Evolutionary conservation across 2,797 vertebrate genomes (phyloP).

Genomic region (Pangasius krempfi): DNA sequence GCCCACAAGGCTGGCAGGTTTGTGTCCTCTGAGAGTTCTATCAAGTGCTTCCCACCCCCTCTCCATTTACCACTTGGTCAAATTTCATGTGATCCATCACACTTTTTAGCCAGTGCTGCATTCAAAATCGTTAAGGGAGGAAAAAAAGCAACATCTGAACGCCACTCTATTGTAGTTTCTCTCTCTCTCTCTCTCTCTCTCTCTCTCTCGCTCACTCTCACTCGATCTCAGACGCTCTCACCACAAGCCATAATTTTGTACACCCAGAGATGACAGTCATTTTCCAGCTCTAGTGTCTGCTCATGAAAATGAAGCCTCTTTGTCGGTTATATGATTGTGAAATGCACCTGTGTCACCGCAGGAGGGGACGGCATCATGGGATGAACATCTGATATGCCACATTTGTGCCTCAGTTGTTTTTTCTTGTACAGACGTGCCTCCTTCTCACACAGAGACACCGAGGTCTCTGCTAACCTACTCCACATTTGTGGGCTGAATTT

Average conservation of each 20-base stretch:
- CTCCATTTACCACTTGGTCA: constrained; percentile 16
- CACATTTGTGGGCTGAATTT: constrained; percentile 58
- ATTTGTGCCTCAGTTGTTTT: not conserved
- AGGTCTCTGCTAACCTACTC: constrained; percentile 2
- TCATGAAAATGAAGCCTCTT: constrained; percentile 61
- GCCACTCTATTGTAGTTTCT: not conserved
- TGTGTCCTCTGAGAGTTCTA: constrained; percentile 56
- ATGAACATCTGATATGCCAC: constrained; percentile 7
- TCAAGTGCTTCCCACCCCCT: constrained; percentile 66
- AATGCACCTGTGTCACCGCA: constrained; percentile 64
- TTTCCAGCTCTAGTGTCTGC: constrained; percentile 20
- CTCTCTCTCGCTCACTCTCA: not conserved
- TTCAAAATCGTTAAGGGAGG: constrained; percentile 30
- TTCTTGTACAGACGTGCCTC: not conserved
- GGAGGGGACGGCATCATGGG: constrained; percentile 5
- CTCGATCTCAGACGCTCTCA: constrained; percentile 27
- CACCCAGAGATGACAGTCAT: constrained; percentile 27
- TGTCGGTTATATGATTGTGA: constrained; percentile 63
- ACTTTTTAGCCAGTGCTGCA: constrained; percentile 24
- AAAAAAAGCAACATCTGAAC: not conserved
- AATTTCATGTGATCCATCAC: constrained; percentile 38
- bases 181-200: not conserved
- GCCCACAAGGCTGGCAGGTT: constrained; percentile 63
- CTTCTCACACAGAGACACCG: not conserved
- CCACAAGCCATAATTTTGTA: constrained; percentile 32